Base-by-base conservation (phyloP, 35 echinoderm and acorn worm species). In the Nesometra sesokonis region DNA sequence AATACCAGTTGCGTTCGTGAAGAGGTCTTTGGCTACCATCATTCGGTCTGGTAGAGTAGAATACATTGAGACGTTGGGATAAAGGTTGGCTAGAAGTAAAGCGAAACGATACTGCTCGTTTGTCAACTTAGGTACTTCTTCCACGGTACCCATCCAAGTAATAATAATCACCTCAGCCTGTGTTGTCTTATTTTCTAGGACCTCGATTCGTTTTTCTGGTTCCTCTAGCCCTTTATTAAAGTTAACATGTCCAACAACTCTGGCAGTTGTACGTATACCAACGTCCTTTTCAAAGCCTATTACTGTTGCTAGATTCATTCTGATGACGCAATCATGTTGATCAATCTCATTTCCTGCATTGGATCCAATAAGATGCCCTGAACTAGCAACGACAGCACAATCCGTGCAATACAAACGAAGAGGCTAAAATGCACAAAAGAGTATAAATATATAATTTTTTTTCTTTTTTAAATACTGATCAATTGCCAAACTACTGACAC, bases 251-350 rank as follows among this genome's bases (percentile, higher is more conserved):
- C 84, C 94, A 57, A 97, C 90, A 17, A 91, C 93, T 33, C 95
- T 86, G 29, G 93, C 47, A 1, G 95, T 97, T 0, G 95, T 97
- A 17, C 87, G 77, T 15, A 84, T 88, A 0, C 95, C 95, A 5
- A 93, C 92, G 78, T 97, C 95, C 0, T 38, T 36, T 80, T 97
- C 92, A 36, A 88, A 97, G 33, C 95, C 95, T 29, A 13, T 27
- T 11, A 93, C 92, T 11, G 95, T 92, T 21, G 95, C 95, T 32
- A 91, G 89, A 77, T 97, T 97, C 95, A 97, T 97, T 76, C 95
- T 46, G n/a, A 97, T 87, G 32, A 97, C 92, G 77, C 95, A 97
- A n/a, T 90, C 80, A 21, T 91, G 81, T 13, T 86, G 11, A 46
- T 97, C 95, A 76, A 97, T 97, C 36, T 93, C 95, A 7, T 8